Percentiles rank a stretch among this genome's conserved stretches.
phyloP scores from a whole-genome alignment of 2,113 vertebrate species.

The Lontra canadensis region DNA sequence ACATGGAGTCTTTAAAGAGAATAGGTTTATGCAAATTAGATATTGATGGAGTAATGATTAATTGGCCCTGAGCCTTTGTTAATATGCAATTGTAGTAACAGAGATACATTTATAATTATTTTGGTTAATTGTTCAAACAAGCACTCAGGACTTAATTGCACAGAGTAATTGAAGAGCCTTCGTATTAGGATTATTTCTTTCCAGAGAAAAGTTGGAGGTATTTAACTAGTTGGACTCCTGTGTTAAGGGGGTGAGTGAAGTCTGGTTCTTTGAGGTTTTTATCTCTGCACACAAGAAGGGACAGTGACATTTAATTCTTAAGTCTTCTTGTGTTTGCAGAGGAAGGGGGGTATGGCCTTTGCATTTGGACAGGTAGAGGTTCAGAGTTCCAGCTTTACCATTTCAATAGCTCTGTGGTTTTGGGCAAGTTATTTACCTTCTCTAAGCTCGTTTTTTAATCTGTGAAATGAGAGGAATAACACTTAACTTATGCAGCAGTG shows the following conservation, averaged over 20 bases:
- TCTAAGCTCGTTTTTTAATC: background rate
- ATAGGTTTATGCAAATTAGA: slow-evolving; percentile 98
- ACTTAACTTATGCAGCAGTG: background rate
- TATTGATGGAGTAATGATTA: slow-evolving; percentile 98
- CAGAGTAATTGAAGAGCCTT: slow-evolving; percentile 79
- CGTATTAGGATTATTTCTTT: slow-evolving; percentile 68
- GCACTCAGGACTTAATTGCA: slow-evolving; percentile 87
- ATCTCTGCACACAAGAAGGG: background rate
- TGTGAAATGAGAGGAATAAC: background rate
- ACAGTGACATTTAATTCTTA: no score
- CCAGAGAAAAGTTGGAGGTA: slow-evolving; percentile 71
- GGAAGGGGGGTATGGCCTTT: background rate
- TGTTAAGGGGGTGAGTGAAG: background rate
- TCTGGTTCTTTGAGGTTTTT: background rate
- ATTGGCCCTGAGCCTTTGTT: slow-evolving; percentile 95
- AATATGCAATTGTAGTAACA: slow-evolving; percentile 95
- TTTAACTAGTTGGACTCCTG: slow-evolving; percentile 69
- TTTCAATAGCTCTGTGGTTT: background rate
- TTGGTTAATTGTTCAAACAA: slow-evolving; percentile 91
- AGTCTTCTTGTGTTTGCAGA: background rate
- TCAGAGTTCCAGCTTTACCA: background rate
- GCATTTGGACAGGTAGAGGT: background rate
- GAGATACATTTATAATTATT: slow-evolving; percentile 95
- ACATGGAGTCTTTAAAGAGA: slow-evolving; percentile 94
- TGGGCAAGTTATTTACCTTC: background rate